Base-by-base conservation (phyloP, 2,113 vertebrate species). In the Motacilla tschutschensis region DNA sequence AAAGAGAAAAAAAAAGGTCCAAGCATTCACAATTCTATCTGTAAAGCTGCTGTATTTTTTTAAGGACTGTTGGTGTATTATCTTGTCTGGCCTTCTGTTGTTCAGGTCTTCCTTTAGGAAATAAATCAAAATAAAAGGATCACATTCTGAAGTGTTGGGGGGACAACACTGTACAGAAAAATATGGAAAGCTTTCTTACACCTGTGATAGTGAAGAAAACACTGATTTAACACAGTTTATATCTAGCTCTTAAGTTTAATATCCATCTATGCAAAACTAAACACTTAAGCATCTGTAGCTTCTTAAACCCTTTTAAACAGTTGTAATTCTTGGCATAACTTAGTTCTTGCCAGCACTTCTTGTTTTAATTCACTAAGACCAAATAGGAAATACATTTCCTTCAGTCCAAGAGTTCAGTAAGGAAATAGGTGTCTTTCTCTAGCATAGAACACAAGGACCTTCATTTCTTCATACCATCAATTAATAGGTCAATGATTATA, bases 321-420 rank as follows among this genome's bases (percentile, higher is more conserved):
- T 58, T 66, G 48, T 51, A 69, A 79, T 90, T 92, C 75, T 76
- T 85, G 48, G 51, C 54, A 70, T 88, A 84, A 69, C 74, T 90
- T 60, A 38, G 41, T 67, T 75, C 80, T 92, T 6, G n/a, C 75
- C 84, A 85, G 67, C 67, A 87, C 75, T 81, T 77, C 72, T 81
- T 89, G 57, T 82, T 67, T 50, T 48, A 62, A 82, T 94, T 60
- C 67, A 65, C 35, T 36, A 81, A 88, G 55, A 70, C 75, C 75
- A 63, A 93, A 69, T 64, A 79, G 90, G 92, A 94, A 91, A 84
- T 72, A 86, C 70, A 48, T 70, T 93, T 87, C 57, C 74, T 85
- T 73, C 74, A 65, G 62, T 62, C 29, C 48, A 80, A 79, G 78
- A 53, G 62, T 64, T 91, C 70, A 78, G 72, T 65, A 80, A 73